Base-by-base conservation (phyloP, 2,888 invertebrate species). In the Parelbella ahira region DNA sequence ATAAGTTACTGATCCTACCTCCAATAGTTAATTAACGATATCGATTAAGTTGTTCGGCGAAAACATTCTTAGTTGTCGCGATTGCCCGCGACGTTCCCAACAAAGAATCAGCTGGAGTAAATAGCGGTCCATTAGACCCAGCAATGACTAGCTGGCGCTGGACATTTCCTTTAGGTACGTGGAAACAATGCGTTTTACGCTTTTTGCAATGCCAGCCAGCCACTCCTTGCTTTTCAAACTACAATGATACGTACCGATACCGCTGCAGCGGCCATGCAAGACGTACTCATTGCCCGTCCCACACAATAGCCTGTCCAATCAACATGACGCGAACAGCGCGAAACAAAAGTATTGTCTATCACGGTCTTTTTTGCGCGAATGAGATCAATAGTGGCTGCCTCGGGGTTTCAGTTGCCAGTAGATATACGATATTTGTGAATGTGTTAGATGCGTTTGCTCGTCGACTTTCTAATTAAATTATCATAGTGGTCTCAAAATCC, bases 141-240 rank as follows among this genome's bases (percentile, higher is more conserved):
- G 56, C 58, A 57, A 62, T 62, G 63, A 63, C 60, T 61, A 74
- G 77, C 68, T 71, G 70, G 62, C 54, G 50, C 55, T 64, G 63
- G 58, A n/a, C n/a, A n/a, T 68, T 78, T 76, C 70, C 72, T 68
- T 53, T 58, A 54, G 64, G 54, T 63, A 62, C 55, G 61, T n/a
- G n/a, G n/a, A 68, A 76, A 84, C 84, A 86, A 83, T 76, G 64
- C 65, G 63, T 68, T 71, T 71, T 73, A 71, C 68, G 68, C 73
- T 81, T 81, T 82, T 83, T 81, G 67, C 63, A 64, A n/a, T n/a
- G n/a, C n/a, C n/a, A n/a, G n/a, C n/a, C n/a, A n/a, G 72, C 74
- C 68, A 66, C 61, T 69, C 60, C 66, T 72, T 68, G 61, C 67
- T 71, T 75, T 75, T 68, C 73, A 76, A 68, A 56, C 56, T 51